Evolutionary conservation across 2,797 vertebrate genomes (phyloP).

Genomic region (Rhyacichthys aspro): DNA sequence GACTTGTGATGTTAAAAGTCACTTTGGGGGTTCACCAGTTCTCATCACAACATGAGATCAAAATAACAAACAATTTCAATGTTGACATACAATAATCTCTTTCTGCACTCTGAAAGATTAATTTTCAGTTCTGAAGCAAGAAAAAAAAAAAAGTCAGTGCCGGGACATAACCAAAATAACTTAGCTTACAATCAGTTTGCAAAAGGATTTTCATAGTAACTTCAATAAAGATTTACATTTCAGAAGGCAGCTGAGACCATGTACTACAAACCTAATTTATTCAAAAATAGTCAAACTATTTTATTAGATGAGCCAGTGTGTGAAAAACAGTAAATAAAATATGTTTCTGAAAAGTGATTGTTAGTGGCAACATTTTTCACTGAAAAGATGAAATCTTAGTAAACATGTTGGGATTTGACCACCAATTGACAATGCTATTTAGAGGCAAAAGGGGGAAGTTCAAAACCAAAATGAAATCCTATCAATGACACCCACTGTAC

Average conservation of each 20-base stretch:
- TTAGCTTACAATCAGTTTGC: constrained; percentile 29
- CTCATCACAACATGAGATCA: constrained; percentile 19
- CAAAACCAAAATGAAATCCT: constrained; percentile 48
- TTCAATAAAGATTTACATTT: constrained; percentile 5
- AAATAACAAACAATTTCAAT: constrained; percentile 26
- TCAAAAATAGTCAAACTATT: constrained; percentile 13
- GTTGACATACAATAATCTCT: constrained; percentile 28
- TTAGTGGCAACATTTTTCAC: constrained; percentile 30
- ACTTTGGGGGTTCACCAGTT: constrained; percentile 36
- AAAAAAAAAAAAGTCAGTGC: constrained; percentile 59
- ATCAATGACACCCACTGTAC: constrained; percentile 43
- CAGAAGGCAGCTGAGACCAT: neutral
- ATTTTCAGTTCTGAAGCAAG: constrained; percentile 20
- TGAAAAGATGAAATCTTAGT: constrained; percentile 31
- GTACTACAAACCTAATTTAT: constrained; percentile 6
- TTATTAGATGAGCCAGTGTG: constrained; percentile 7
- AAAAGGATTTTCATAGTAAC: neutral
- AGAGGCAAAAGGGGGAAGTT: constrained; percentile 34
- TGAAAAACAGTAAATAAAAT: constrained; percentile 20
- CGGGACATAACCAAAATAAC: constrained; percentile 48
- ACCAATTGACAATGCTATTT: constrained; percentile 45
- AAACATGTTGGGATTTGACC: constrained; percentile 33
- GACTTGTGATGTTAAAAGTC: constrained; percentile 31
- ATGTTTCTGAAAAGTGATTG: constrained; percentile 8
- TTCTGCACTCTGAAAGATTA: constrained; percentile 7